Evolutionary conservation across 2,113 vertebrate species (phyloP), one percentile per base, ranked within the genome.

Genomic region (Morone saxatilis): DNA sequence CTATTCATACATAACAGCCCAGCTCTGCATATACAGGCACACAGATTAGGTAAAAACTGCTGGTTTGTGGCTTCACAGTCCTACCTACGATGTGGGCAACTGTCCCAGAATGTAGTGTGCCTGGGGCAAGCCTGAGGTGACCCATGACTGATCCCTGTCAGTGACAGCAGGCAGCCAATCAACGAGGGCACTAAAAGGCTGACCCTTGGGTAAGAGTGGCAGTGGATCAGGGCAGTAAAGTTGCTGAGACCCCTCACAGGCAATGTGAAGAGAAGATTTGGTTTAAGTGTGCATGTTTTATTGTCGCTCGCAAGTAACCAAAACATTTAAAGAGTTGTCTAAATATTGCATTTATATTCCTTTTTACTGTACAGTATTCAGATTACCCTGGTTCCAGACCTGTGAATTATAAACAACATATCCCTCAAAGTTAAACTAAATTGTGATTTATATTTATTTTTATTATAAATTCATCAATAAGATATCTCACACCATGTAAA

Each of bases 61-160:
- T 51, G 68, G 45, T 50, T 36, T 50, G 65, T 43, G 56, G 57
- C 66, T 78, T 68, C 59, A 5, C 36, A 61, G 61, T 53, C 54
- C 51, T 54, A 51, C 59, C 70, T 60, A 43, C n/a, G 67, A 54
- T 81, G 59, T 67, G 81, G 83, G 76, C 83, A 78, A 43, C 54
- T 71, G 63, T 86, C 83, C 86, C 83, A 91, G 76, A 48, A 84
- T 72, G 43, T 82, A 59, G 14, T 80, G 53, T 67, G 70, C 77
- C 71, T 12, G 62, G 61, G 71, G 59, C 78, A 62, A 75, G 73
- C 67, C 76, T 62, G 67, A 76, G 80, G 56, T 76, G 68, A 83
- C 80, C 69, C 76, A 22, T 74, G 62, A 31, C 66, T 65, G 45
- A 38, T 57, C n/a, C 61, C 66, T 66, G 79, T 85, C 84, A 85